Conservation (phyloP, 2,888 invertebrate species). For the Thalpophila matura region DNA sequence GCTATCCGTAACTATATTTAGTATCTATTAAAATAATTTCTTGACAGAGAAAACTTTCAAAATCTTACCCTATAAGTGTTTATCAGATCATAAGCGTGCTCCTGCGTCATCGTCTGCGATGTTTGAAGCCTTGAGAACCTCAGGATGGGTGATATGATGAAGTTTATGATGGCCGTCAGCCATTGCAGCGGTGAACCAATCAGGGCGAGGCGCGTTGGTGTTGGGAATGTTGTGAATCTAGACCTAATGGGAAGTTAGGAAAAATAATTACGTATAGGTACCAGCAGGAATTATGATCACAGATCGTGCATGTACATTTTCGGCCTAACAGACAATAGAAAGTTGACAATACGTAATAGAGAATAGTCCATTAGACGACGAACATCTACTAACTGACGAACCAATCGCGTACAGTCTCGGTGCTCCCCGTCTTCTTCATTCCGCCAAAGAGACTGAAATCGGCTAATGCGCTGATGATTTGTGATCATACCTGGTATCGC, state of each 20-base stretch:
- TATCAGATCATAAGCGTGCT: slow-evolving; percentile 77
- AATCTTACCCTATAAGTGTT: slow-evolving; percentile 79
- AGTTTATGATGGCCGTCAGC: slow-evolving; percentile 80
- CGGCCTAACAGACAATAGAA: too few relatives aligned
- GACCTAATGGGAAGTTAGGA: slow-evolving; percentile 61
- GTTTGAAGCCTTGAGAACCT: slow-evolving; percentile 77
- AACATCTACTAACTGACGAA: too few relatives aligned
- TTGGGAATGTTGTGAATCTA: slow-evolving; percentile 74
- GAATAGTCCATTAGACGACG: too few relatives aligned
- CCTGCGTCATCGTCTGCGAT: slow-evolving; percentile 71
- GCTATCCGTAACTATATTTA: too few relatives aligned
- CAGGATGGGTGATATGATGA: slow-evolving; percentile 74
- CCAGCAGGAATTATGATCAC: too few relatives aligned
- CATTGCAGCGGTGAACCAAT: slow-evolving; percentile 81
- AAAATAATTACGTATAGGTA: background rate
- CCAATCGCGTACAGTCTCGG: too few relatives aligned
- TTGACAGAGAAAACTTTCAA: background rate
- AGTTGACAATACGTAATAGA: too few relatives aligned
- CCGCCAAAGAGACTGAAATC: too few relatives aligned
- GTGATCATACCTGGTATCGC: too few relatives aligned
- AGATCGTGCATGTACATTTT: too few relatives aligned
- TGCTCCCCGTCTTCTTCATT: too few relatives aligned
- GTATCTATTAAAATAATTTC: background rate
- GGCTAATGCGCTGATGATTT: too few relatives aligned
- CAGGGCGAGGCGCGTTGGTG: slow-evolving; percentile 75